Conservation (phyloP, 37 sponge, comb jelly and placozoan genomes). For the Aphrocallistes beatrix region DNA sequence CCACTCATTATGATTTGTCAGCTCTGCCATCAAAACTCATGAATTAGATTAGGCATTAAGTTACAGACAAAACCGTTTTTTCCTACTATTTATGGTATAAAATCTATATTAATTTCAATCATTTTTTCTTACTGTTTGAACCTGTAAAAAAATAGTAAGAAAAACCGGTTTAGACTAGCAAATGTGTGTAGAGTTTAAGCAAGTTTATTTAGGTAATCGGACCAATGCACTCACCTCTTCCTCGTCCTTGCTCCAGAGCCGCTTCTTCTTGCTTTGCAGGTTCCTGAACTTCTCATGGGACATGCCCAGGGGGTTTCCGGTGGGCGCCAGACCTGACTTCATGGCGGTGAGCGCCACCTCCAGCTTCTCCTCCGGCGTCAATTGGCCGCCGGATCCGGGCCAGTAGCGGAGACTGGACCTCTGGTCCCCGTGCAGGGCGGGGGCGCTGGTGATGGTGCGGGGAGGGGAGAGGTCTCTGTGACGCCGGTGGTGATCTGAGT, state of each 20-base stretch:
- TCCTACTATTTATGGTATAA: too few relatives aligned
- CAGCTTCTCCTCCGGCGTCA: background rate
- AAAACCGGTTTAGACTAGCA: too few relatives aligned
- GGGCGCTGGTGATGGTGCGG: background rate
- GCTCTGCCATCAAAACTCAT: too few relatives aligned
- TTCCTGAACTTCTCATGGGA: background rate
- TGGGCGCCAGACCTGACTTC: background rate
- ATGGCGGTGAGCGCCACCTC: background rate
- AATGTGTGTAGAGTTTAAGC: too few relatives aligned
- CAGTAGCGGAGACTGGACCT: background rate
- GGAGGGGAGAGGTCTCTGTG: background rate
- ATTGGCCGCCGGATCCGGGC: background rate
- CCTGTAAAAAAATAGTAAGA: too few relatives aligned
- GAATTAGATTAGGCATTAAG: too few relatives aligned
- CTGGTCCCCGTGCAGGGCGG: too few relatives aligned
- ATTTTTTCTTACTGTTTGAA: too few relatives aligned
- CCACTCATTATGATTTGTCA: too few relatives aligned
- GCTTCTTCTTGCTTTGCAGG: background rate
- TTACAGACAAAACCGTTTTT: too few relatives aligned
- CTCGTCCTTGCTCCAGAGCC: background rate
- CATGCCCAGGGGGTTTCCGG: background rate
- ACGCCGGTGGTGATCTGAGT: background rate
- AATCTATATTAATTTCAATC: too few relatives aligned
- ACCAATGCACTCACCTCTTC: background rate
- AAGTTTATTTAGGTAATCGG: too few relatives aligned